Evolutionary conservation across 1,140 invertebrate species (phyloP).

Genomic region (Hesperophylax magnus): DNA sequence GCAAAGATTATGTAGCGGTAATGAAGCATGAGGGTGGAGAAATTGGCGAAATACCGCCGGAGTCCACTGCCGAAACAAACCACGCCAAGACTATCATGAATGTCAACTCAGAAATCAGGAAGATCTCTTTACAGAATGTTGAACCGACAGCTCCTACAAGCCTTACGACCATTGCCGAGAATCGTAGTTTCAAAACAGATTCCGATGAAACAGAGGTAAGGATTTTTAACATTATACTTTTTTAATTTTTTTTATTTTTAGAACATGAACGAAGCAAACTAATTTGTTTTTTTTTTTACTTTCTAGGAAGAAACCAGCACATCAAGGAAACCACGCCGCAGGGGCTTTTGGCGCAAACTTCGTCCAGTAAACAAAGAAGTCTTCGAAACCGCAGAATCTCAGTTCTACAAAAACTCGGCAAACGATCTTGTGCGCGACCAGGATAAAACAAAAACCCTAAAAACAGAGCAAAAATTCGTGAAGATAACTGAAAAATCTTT

Average conservation of each 20-base stretch:
- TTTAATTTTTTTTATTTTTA: not conserved
- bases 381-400: slow-evolving; percentile 79
- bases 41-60: slow-evolving; percentile 68
- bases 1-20: slow-evolving; percentile 67
- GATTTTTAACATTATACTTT: not conserved
- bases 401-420: slow-evolving; percentile 68
- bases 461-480: slow-evolving; percentile 27
- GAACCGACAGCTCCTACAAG: slow-evolving; percentile 1
- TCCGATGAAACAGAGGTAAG: slow-evolving; percentile 30
- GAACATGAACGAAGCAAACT: not conserved
- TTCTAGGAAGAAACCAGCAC: slow-evolving; percentile 59
- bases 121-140: slow-evolving; percentile 13
- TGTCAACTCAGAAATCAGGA: slow-evolving; percentile 26
- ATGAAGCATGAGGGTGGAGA: slow-evolving; percentile 70
- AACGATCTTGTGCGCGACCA: slow-evolving; percentile 62
- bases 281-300: not conserved
- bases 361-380: slow-evolving; percentile 71
- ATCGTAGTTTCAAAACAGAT: slow-evolving; percentile 36
- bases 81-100: slow-evolving; percentile 2
- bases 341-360: slow-evolving; percentile 78
- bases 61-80: slow-evolving; percentile 19
- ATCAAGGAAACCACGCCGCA: slow-evolving; percentile 67
- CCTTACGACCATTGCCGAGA: slow-evolving; percentile 14
- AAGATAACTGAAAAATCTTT: slow-evolving; percentile 37
- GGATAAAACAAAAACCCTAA: slow-evolving; percentile 32